Percentiles rank a stretch among this genome's conserved stretches.
phyloP scores from a whole-genome alignment of 2,113 vertebrate species.

The Paramisgurnus dabryanus region DNA sequence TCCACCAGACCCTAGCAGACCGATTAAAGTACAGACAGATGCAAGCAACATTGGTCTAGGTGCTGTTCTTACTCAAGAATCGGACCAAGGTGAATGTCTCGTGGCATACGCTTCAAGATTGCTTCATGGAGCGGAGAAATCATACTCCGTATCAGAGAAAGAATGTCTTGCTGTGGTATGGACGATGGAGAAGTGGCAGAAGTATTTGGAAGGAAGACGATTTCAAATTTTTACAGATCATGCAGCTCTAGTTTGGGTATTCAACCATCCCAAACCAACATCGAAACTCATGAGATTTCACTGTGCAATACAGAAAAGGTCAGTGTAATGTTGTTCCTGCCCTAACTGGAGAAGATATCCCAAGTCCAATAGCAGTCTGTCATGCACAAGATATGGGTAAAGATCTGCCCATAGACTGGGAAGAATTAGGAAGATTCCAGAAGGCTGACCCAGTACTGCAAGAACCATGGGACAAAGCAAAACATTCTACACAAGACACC shows the following conservation, averaged over 20 bases:
- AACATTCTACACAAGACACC: not conserved
- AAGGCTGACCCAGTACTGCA: no score
- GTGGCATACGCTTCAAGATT: not conserved
- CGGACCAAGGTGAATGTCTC: not conserved
- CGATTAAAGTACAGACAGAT: not conserved
- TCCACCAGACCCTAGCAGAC: not conserved
- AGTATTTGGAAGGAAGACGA: not conserved
- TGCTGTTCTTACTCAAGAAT: not conserved
- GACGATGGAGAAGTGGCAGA: not conserved
- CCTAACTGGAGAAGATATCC: no score
- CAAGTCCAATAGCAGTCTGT: no score
- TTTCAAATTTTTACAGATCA: not conserved
- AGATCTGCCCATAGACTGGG: no score
- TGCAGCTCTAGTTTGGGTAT: not conserved
- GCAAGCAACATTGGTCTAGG: not conserved
- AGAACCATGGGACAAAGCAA: not conserved
- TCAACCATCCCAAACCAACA: not conserved
- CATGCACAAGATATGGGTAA: no score
- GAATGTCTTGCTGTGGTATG: constrained; percentile 38
- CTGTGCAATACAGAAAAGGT: no score
- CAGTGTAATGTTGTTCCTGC: no score
- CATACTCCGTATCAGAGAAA: not conserved
- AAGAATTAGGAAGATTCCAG: no score
- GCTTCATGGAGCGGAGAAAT: no score
- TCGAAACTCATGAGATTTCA: not conserved